A percentile compares a stretch with the other conserved stretches of the same genome.
Evolutionary conservation across 2,888 invertebrate species (phyloP).

Genomic region (Nymphalis polychloros): DNA sequence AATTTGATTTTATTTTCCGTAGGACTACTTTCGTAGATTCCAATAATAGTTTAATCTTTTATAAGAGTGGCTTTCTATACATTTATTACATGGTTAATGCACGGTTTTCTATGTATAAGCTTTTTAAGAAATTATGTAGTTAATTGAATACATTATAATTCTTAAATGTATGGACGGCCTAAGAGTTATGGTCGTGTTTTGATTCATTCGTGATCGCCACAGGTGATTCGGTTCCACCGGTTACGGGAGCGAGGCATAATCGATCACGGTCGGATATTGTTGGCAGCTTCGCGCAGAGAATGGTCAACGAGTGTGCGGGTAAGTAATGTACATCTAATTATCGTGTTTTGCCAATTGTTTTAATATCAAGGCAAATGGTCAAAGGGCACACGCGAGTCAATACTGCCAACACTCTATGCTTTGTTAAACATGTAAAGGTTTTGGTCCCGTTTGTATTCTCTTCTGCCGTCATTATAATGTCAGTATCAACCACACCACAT

Average conservation of each 20-base stretch:
- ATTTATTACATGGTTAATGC: not conserved
- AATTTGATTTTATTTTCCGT: not conserved
- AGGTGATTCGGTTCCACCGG: slow-evolving; percentile 63
- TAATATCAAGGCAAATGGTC: not conserved
- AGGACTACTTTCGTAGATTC: not conserved
- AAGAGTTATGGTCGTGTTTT: not conserved
- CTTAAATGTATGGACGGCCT: slow-evolving; percentile 7
- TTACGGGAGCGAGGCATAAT: slow-evolving; percentile 67
- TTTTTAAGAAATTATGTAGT: too few relatives aligned
- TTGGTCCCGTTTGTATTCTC: too few relatives aligned
- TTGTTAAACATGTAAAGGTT: too few relatives aligned
- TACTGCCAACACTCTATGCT: too few relatives aligned
- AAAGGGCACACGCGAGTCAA: not conserved
- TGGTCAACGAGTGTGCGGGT: slow-evolving; percentile 73
- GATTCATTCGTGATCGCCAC: slow-evolving; percentile 40
- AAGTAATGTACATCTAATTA: not conserved
- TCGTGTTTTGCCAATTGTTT: too few relatives aligned
- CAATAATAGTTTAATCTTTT: not conserved
- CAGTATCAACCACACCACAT: too few relatives aligned
- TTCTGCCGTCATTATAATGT: too few relatives aligned
- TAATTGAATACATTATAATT: not conserved
- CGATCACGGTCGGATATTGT: slow-evolving; percentile 75
- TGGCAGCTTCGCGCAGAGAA: slow-evolving; percentile 68
- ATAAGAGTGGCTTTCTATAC: not conserved
- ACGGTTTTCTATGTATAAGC: too few relatives aligned